Conservation (phyloP, 2,113 vertebrate species). For the Hippopotamus amphibius region DNA sequence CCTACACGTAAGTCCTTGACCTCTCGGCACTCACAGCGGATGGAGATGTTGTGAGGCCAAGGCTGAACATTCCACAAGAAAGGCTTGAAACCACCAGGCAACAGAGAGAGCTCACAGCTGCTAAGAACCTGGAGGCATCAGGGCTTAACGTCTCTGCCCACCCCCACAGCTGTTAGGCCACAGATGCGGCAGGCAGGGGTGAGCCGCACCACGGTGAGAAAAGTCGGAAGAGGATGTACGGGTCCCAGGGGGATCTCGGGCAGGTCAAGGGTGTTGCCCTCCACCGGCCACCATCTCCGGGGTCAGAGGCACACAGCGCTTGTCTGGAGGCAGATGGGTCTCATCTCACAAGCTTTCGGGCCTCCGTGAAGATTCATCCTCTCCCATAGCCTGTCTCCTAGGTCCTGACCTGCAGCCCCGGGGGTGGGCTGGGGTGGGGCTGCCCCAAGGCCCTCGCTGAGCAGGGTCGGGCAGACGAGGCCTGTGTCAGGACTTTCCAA, state of each 20-base stretch:
- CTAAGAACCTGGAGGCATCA: neutral
- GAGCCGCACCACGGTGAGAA: neutral
- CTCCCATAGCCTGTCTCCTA: neutral
- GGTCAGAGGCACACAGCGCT: neutral
- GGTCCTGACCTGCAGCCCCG: neutral
- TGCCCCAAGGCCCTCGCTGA: neutral
- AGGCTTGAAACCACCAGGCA: neutral
- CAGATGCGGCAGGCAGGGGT: neutral
- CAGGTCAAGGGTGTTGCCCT: neutral
- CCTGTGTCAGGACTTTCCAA: neutral
- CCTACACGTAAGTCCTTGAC: neutral
- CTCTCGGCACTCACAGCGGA: neutral
- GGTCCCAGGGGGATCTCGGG: neutral
- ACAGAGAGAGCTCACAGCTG: neutral
- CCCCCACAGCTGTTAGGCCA: neutral
- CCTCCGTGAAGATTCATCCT: neutral
- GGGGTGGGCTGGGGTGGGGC: neutral
- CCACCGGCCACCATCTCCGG: neutral
- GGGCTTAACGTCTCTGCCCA: neutral
- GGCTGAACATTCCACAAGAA: constrained; percentile 49
- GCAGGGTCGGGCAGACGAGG: neutral
- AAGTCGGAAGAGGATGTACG: neutral
- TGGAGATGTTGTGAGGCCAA: neutral
- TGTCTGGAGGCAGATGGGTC: neutral
- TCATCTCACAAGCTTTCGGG: neutral